These are phyloP conservation scores for Lagocephalus sceleratus DNA, from an alignment of 2,797 vertebrate genomes.

Conservation along the genomic window DNA sequence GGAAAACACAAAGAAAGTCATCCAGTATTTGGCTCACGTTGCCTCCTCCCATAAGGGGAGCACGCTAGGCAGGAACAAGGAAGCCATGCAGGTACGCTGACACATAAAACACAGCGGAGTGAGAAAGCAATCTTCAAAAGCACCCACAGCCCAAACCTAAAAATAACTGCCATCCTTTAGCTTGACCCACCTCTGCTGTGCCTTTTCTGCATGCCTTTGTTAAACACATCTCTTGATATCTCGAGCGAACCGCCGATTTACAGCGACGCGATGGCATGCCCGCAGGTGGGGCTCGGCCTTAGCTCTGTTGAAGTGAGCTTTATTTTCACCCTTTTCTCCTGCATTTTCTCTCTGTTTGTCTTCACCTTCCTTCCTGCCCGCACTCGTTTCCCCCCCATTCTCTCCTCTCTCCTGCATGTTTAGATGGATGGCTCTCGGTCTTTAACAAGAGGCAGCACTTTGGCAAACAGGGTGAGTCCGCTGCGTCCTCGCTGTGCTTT, in stretches of 20 bases:
- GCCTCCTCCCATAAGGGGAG: constrained; percentile 87
- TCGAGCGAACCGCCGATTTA: background rate
- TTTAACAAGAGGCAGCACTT: constrained; percentile 72
- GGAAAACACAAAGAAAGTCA: constrained; percentile 94
- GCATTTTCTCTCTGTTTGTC: constrained; percentile 10
- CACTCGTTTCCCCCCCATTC: constrained; percentile 36
- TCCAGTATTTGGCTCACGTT: constrained; percentile 91
- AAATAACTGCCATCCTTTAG: background rate
- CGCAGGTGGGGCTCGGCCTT: background rate
- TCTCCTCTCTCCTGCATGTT: constrained; percentile 43
- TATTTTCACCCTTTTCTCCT: constrained; percentile 4
- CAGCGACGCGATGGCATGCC: background rate
- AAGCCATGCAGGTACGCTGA: constrained; percentile 64
- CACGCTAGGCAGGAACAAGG: constrained; percentile 75
- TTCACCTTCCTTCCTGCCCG: constrained; percentile 27
- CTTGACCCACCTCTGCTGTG: background rate
- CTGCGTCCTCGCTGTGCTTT: constrained; percentile 29
- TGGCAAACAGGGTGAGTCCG: constrained; percentile 79
- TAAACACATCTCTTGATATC: background rate
- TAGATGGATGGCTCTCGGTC: constrained; percentile 78
- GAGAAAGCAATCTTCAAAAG: background rate
- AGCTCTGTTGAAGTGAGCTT: constrained; percentile 8
- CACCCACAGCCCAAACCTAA: background rate
- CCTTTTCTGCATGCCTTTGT: background rate
- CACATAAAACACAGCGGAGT: background rate